phyloP scores from a whole-genome alignment of 2,888 invertebrate species.

The Phengaris alcon region DNA sequence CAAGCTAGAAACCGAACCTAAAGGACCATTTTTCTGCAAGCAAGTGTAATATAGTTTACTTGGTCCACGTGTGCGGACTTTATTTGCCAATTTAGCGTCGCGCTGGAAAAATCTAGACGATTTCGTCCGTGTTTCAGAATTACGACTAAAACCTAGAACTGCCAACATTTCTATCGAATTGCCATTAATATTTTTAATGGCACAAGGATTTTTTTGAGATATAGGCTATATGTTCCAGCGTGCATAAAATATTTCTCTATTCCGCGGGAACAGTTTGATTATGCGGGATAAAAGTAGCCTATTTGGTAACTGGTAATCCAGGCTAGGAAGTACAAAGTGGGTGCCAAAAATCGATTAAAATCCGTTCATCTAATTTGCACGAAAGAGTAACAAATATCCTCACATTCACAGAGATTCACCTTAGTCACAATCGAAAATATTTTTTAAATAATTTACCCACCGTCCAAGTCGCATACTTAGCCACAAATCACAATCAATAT shows the following conservation, averaged over 20 bases:
- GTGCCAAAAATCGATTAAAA: too few relatives aligned
- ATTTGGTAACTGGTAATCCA: too few relatives aligned
- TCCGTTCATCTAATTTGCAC: too few relatives aligned
- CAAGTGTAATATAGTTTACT: constrained; percentile 31
- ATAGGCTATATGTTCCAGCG: neutral
- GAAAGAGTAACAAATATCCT: neutral
- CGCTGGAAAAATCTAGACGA: constrained; percentile 51
- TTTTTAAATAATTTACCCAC: too few relatives aligned
- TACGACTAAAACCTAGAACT: neutral
- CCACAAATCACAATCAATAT: neutral
- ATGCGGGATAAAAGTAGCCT: too few relatives aligned
- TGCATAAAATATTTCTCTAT: neutral
- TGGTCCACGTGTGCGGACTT: constrained; percentile 41
- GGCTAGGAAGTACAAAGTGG: too few relatives aligned
- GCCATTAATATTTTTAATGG: too few relatives aligned
- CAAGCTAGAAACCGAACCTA: too few relatives aligned
- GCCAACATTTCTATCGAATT: neutral
- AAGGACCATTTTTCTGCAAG: constrained; percentile 36
- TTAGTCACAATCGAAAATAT: neutral
- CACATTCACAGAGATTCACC: neutral
- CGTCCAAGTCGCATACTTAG: neutral
- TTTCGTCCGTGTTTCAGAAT: constrained; percentile 42
- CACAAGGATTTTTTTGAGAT: neutral
- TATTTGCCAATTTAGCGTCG: constrained; percentile 54
- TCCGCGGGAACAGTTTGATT: neutral